Evolutionary conservation across 2,888 invertebrate species (phyloP), one percentile per base, ranked within the genome.

Genomic region (Bellardia pandia): DNA sequence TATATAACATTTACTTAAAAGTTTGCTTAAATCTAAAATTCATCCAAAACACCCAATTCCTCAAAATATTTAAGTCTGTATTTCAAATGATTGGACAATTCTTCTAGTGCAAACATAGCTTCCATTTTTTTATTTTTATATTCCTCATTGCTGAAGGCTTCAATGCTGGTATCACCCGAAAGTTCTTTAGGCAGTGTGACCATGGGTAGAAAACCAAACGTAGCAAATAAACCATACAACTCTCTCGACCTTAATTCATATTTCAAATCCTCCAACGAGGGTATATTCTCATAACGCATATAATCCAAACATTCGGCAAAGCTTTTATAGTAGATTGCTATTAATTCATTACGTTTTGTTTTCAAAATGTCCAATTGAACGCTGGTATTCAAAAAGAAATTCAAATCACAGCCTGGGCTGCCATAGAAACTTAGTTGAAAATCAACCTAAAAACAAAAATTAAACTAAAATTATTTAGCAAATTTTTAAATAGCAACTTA

Each of bases 321-420:
- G 0, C 88, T 88, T 33, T 90, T 85, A 23, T 91, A 90, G 82
- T 93, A 93, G 0, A 56, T 85, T 51, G 89, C 89, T 7, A 94
- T 90, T 0, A 94, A 86, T 6, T 89, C 88, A 9, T 92, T 89
- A 0, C 93, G 90, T 53, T 91, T 89, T 0, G 86, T 88, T 8
- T 53, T 84, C 0, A 93, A 84, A 2, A 92, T 91, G 14, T 93
- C 91, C 42, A 92, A 88, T 48, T 92, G 90, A 4, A 92, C 89
- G 86, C 93, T 93, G 14, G 94, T 93, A 62, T 92, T 91, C 0
- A 94, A 86, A 64, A 94, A 93, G 84, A 93, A 94, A 66, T 93
- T 94, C 7, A 94, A 85, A 88, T 94, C 94, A 23, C 93, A 91
- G 6, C 92, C 94, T 3, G 92, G 91, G 68, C 93, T 93, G 37